These are phyloP conservation scores for Junonia oenone DNA, from an alignment of 2,888 invertebrate species.

Conservation along the genomic window DNA sequence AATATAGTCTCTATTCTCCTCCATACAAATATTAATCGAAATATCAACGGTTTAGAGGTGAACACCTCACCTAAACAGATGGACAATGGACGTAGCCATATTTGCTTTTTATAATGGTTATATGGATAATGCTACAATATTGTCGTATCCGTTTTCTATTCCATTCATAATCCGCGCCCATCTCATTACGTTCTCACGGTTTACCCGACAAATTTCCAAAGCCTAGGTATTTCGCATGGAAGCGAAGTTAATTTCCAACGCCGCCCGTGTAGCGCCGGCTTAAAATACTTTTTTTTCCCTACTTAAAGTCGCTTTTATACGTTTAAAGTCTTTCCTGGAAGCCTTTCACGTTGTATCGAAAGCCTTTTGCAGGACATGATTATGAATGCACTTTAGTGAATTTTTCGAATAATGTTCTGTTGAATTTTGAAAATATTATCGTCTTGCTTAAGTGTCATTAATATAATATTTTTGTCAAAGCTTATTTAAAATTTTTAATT, in stretches of 20 bases:
- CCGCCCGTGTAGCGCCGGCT: conserved; percentile 3
- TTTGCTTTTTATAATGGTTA: too few species aligned
- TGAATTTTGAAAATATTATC: too few species aligned
- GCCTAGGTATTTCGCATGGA: conserved; percentile 41
- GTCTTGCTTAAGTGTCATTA: too few species aligned
- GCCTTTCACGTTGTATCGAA: conserved; percentile 10
- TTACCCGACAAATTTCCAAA: conserved; percentile 48
- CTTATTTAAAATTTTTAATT: too few species aligned
- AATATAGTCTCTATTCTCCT: too few species aligned
- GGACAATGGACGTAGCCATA: too few species aligned
- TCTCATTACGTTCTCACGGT: conserved; percentile 45
- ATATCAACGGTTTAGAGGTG: too few species aligned
- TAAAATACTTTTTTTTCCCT: conserved; percentile 23
- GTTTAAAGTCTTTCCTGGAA: conserved; percentile 12
- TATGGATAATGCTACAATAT: too few species aligned
- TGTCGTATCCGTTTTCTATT: conserved; percentile 2
- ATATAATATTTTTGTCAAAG: too few species aligned
- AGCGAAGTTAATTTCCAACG: conserved; percentile 42
- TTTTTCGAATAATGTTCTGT: too few species aligned
- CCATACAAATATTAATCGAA: too few species aligned
- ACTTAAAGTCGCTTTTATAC: conserved; percentile 23
- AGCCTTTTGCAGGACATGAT: background rate
- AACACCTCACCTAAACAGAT: too few species aligned
- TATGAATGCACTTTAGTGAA: background rate
- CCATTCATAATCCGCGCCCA: background rate